Conservation (phyloP, 2,113 vertebrate species). For the Zingel zingel region DNA sequence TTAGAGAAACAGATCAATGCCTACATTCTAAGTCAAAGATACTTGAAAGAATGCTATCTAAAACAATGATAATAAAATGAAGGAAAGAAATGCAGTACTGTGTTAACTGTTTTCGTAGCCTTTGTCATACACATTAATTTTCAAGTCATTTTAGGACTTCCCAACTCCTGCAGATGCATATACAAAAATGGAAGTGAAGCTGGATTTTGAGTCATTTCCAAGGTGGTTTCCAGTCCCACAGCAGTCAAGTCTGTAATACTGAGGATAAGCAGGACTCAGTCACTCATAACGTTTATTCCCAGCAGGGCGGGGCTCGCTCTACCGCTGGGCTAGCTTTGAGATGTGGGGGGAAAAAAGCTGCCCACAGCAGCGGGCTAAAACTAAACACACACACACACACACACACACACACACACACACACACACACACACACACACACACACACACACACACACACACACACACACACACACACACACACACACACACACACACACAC, state of each 20-base stretch:
- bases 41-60: neutral
- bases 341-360: conserved; percentile 57
- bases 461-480: neutral
- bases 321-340: conserved; percentile 35
- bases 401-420: neutral
- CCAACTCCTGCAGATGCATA: conserved; percentile 37
- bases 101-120: neutral
- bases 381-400: conserved; percentile 18
- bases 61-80: neutral
- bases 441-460: neutral
- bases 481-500: conserved; percentile 11
- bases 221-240: conserved; percentile 65
- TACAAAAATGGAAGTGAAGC: conserved; percentile 67
- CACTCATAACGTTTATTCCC: conserved; percentile 56
- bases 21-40: neutral
- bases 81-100: neutral
- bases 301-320: conserved; percentile 64
- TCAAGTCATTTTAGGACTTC: conserved; percentile 28
- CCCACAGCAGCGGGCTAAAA: conserved; percentile 27
- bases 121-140: neutral
- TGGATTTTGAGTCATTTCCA: conserved; percentile 62
- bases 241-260: conserved; percentile 46
- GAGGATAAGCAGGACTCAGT: conserved; percentile 33
- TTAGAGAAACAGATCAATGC: neutral
- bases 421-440: neutral